Evolutionary conservation across 2,888 invertebrate genomes (phyloP), one percentile per base, ranked within the genome.

Genomic region (Perizoma flavofasciatum): DNA sequence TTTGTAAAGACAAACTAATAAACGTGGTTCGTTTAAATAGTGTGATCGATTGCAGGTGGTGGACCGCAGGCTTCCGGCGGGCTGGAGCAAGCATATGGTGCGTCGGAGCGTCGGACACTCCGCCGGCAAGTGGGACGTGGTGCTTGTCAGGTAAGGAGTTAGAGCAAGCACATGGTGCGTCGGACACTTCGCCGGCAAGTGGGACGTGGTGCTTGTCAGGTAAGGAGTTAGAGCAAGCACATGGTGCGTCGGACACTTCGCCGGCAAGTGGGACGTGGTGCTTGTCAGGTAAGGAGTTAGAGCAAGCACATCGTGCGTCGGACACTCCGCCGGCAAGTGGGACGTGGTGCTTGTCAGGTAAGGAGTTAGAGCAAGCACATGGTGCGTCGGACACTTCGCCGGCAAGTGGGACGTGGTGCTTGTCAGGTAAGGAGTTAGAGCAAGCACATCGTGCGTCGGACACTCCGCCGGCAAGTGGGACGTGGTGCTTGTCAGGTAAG

Each of bases 181-280:
- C 51, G 95, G 95, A 0, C 92, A 94, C 46, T 95, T 95, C 32
- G 95, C 95, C 8, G 96, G 96, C 6, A 97, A 96, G 79, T 97
- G 96, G 96, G 96, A 96, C 75, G 95, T 96, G 3, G 94, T 96
- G 47, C 93, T 97, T 57, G 92, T 96, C 0, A 93, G 93, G 95
- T 95, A 79, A 79, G 86, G 4, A 37, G 6, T 6, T 77, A 41
- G 9, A 41, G 93, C 0, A 97, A 96, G 78, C 96, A 96, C 79
- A 94, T 96, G 86, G 94, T 95, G 33, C 95, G 96, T 93, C 51
- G 95, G 95, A 0, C 92, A 94, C 47, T 95, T 95, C 32, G 95
- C 95, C 8, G 96, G 96, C 6, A 97, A 96, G 79, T 97, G 96
- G 96, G 96, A 96, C 75, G 95, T 96, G 3, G 94, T 96, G 47